Base-by-base conservation (phyloP, 2,797 vertebrate genomes). In the Dallia pectoralis region DNA sequence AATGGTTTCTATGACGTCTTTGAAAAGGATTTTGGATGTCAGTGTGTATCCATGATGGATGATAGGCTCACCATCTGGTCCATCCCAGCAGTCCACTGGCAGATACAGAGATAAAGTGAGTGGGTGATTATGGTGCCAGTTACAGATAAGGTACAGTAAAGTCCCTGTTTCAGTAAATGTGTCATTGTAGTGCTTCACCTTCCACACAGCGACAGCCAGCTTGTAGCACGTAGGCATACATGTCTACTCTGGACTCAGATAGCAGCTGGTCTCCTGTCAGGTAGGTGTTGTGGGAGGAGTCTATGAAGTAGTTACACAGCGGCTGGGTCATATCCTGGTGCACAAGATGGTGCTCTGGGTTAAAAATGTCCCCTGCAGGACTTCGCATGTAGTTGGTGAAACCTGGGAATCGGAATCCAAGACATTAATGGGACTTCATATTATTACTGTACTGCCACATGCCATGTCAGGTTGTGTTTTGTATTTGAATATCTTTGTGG, bases 121-220 rank as follows among this genome's bases (percentile, higher is more conserved):
- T 19, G 27, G 74, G 27, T 59, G 53, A 59, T 25, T 22, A 59
- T 22, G 22, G 25, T 59, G 53, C 2, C 25, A 59, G 8, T 11
- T 59, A 59, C 53, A 25, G 22, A 11, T 14, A 12, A n/a, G 29
- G 66, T 67, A 40, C 36, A 48, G 25, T 25, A 67, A 4, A 47
- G 18, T n/a, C 12, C 15, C 16, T 44, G 66, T 67, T 67, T 25
- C 22, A 9, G 65, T 25, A 22, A n/a, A 44, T n/a, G n/a, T 1
- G 30, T 33, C 53, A 27, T 59, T 11, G 12, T 59, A 25, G 53
- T 59, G n/a, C 62, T 94, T 93, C 80, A 98, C 97, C 87, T 56
- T 99, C 97, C 27, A 99, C 97, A 73, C 97, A 99, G 83, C 97
- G 97, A 74, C 97, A 99, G 71, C 97, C 97, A 79, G 97, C 95